Percentiles rank a stretch among this genome's conserved stretches.
Evolutionary conservation across 2,888 invertebrate species (phyloP).

Genomic region (Erebia aethiops): DNA sequence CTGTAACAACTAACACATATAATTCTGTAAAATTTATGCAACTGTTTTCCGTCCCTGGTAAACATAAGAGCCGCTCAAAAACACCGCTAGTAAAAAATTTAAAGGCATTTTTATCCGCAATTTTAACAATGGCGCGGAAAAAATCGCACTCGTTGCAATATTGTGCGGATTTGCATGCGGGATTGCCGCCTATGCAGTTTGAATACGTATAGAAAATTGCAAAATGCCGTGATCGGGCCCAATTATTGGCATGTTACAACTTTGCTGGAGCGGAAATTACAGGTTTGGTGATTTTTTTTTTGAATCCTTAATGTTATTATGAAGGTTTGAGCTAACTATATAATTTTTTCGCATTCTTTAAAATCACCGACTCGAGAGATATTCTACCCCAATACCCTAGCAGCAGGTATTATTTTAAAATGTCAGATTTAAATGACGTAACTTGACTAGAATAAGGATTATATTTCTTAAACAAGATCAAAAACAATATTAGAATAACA

Average conservation of each 20-base stretch:
- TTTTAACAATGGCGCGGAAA: conserved; percentile 23
- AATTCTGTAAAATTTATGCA: background rate
- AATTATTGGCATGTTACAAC: conserved; percentile 42
- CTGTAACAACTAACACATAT: too few species aligned
- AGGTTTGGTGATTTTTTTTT: conserved; percentile 21
- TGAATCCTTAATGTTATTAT: conserved; percentile 4
- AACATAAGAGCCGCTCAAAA: background rate
- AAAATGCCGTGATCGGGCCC: conserved; percentile 47
- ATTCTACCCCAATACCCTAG: too few species aligned
- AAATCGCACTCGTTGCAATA: conserved; percentile 24
- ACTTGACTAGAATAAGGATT: too few species aligned
- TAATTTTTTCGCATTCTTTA: background rate
- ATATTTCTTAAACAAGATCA: too few species aligned
- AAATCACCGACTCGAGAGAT: background rate
- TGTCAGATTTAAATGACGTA: too few species aligned
- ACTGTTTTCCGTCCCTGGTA: too few species aligned
- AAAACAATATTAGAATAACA: too few species aligned
- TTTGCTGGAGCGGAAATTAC: conserved; percentile 28
- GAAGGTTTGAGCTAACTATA: background rate
- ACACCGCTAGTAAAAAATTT: background rate
- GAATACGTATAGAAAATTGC: conserved; percentile 47
- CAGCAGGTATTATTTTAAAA: too few species aligned
- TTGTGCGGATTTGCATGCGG: conserved; percentile 29
- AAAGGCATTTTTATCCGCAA: conserved; percentile 2
- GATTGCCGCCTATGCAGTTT: conserved; percentile 43